Base-by-base conservation (phyloP, 2,113 vertebrate species). In the Picathartes gymnocephalus region DNA sequence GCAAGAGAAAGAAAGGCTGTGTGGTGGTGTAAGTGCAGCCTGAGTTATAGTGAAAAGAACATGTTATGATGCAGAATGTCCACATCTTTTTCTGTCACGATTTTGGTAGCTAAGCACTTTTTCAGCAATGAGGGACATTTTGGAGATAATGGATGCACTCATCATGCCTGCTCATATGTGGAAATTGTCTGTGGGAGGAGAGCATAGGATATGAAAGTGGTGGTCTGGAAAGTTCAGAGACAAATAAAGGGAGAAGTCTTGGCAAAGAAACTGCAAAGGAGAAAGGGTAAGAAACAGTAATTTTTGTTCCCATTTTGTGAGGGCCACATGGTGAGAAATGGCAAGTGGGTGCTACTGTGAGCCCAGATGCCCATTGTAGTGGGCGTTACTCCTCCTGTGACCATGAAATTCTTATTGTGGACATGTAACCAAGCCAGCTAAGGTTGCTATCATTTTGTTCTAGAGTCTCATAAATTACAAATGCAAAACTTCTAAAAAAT, bases 101-200 rank as follows among this genome's bases (percentile, higher is more conserved):
- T 39, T 84, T 93, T 90, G 30, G 24, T 51, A 51, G 21, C 23
- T 70, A 53, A 82, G 47, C 9, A 25, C 31, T 31, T 54, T 7
- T 15, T 82, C 53, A 82, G 25, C 35, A 53, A 12, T 22, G 53
- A 83, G 39, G 9, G 19, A 20, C 4, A 4, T 14, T 61, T 70
- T 44, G 37, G 28, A 70, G 10, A 22, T 27, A 45, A 58, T 7
- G 6, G 9, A 61, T 50, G 10, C 50, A 51, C 22, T 35, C 23
- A 20, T 51, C 0, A 0, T 57, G 25, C 31, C 6, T 33, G 25
- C 5, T 60, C 22, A 51, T 37, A 15, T 1, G 0, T 6, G 15
- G 37, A 42, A 89, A 62, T 45, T 39, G 9, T 15, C 37, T 40
- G 17, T 31, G 7, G 4, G 40, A 73, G 3, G 77, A 47, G 12